A percentile compares a stretch with the other conserved stretches of the same genome.
Evolutionary conservation across 2,113 vertebrate genomes (phyloP).

Genomic region (Pollachius pollachius): DNA sequence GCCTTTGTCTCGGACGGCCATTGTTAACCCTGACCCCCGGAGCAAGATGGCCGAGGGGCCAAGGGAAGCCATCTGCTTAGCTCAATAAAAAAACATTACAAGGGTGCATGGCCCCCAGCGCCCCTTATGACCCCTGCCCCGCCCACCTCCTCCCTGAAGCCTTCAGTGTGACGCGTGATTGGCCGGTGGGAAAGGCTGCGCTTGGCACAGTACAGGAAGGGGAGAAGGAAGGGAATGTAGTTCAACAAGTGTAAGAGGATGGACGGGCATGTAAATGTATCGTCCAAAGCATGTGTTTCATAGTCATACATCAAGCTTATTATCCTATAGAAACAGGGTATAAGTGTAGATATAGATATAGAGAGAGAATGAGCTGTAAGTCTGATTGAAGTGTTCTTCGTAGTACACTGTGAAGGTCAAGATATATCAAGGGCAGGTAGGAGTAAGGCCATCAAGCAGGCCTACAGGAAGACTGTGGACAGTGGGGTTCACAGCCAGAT

Average conservation of each 20-base stretch:
- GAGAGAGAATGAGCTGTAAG: too few relatives aligned
- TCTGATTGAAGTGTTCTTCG: too few relatives aligned
- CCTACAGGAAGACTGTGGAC: background rate
- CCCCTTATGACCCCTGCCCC: conserved; percentile 49
- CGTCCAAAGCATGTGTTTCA: background rate
- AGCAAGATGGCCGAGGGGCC: conserved; percentile 51
- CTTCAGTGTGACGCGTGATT: conserved; percentile 45
- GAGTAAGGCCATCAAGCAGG: too few relatives aligned
- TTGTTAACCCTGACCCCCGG: conserved; percentile 63
- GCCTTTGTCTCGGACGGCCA: conserved; percentile 59
- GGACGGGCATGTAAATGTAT: background rate
- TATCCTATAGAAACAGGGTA: background rate
- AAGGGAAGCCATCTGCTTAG: conserved; percentile 72
- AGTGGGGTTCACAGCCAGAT: too few relatives aligned
- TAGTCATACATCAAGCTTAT: background rate
- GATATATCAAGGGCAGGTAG: too few relatives aligned
- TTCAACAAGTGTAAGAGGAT: conserved; percentile 22
- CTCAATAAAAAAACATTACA: conserved; percentile 74
- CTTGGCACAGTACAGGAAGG: conserved; percentile 30
- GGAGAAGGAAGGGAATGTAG: conserved; percentile 23
- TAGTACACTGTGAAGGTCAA: too few relatives aligned
- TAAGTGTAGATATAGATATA: too few relatives aligned
- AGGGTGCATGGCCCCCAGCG: conserved; percentile 44
- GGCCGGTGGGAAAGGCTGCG: conserved; percentile 19
- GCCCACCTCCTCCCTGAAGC: conserved; percentile 32